Evolutionary conservation across 2,797 vertebrate genomes (phyloP).

Genomic region (Mionectes olivaceus): DNA sequence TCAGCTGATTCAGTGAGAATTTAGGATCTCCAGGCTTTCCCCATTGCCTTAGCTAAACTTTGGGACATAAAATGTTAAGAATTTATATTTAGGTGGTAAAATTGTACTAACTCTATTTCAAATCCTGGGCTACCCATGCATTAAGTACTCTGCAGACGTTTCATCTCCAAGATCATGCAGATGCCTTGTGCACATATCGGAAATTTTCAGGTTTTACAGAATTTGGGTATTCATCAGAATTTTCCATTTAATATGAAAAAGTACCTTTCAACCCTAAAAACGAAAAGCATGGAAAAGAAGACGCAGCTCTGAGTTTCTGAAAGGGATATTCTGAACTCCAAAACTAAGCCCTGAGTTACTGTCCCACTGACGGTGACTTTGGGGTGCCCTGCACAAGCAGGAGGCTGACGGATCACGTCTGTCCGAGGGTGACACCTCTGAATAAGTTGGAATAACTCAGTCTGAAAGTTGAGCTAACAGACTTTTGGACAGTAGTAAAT

Average conservation of each 20-base stretch:
- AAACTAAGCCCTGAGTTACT: background rate
- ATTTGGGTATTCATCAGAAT: background rate
- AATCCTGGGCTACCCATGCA: too few species aligned
- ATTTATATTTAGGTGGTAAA: background rate
- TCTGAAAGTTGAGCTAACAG: constrained; percentile 40
- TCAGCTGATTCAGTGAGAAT: background rate
- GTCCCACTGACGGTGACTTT: fast-evolving
- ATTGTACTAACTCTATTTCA: background rate
- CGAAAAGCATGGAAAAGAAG: background rate
- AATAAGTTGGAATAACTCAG: background rate
- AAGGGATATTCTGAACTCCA: background rate
- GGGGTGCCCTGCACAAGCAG: background rate
- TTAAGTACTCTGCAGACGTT: background rate
- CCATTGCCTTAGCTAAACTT: background rate
- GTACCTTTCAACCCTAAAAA: background rate
- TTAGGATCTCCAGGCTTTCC: background rate
- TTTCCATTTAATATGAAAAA: background rate
- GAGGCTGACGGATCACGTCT: background rate
- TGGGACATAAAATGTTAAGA: background rate
- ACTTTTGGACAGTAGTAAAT: constrained; percentile 54
- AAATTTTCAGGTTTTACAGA: background rate
- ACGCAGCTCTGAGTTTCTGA: background rate
- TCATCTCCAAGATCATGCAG: background rate
- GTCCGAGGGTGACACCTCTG: background rate
- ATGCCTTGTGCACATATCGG: fast-evolving